These are phyloP conservation scores for Patella ulyssiponensis DNA, from an alignment of 2,888 invertebrate genomes.

Conservation along the genomic window DNA sequence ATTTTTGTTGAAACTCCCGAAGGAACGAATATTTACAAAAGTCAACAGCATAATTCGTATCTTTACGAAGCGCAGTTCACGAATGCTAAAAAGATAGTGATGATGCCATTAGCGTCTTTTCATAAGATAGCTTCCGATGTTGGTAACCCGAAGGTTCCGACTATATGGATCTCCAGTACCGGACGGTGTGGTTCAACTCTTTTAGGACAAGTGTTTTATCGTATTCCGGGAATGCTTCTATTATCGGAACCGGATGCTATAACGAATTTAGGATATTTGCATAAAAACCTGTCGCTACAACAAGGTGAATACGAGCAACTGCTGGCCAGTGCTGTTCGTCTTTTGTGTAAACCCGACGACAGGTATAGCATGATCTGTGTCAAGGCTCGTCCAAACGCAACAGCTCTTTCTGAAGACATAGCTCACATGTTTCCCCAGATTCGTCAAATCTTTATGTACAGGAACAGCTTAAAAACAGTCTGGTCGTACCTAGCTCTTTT, in stretches of 20 bases:
- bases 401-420: conserved; percentile 56
- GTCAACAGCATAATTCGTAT: conserved; percentile 37
- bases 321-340: conserved; percentile 55
- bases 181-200: conserved; percentile 62
- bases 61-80: conserved; percentile 60
- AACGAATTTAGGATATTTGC: conserved; percentile 55
- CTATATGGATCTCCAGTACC: conserved; percentile 58
- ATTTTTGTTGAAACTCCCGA: conserved; percentile 60
- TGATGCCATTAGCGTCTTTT: conserved; percentile 64
- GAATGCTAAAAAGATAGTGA: conserved; percentile 55
- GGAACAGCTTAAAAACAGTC: conserved; percentile 61
- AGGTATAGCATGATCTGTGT: conserved; percentile 55
- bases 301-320: conserved; percentile 59
- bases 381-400: conserved; percentile 56
- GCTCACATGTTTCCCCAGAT: conserved; percentile 54
- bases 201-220: conserved; percentile 56
- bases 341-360: conserved; percentile 63
- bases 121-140: conserved; percentile 63
- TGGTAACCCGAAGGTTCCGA: conserved; percentile 60
- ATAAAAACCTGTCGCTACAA: conserved; percentile 47
- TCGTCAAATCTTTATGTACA: conserved; percentile 59
- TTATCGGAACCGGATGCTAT: conserved; percentile 61
- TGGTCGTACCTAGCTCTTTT: conserved; percentile 56
- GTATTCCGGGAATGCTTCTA: conserved; percentile 58
- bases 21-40: conserved; percentile 47